Base-by-base conservation (phyloP, 2,797 vertebrate species). In the Oreochromis grahami region DNA sequence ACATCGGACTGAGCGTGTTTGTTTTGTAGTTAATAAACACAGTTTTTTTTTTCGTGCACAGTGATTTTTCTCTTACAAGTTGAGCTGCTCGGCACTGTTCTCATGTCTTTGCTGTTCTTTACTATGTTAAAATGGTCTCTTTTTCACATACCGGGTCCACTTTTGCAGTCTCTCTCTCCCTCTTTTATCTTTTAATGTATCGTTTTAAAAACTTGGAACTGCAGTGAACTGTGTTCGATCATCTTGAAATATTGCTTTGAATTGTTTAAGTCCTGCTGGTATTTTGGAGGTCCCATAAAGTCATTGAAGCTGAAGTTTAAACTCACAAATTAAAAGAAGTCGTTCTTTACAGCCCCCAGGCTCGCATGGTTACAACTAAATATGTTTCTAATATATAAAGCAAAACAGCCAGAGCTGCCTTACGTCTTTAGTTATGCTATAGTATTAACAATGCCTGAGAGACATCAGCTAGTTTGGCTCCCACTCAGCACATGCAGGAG, bases 11-110 rank as follows among this genome's bases (percentile, higher is more conserved):
- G 88, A 90, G 80, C 81, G 82, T 89, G 83, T 89, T 84, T 92
- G 87, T 58, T 89, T 58, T 89, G 86, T 93, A 92, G 93, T 90
- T 86, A 95, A 95, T 94, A 93, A 95, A 94, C 84, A 87, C 83
- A 26, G 24, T 26, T 26, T 2, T 38, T n/a, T n/a, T 4, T 92
- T 92, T 85, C 87, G 29, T 86, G 87, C 76, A 90, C 74, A 14
- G 79, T 84, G 79, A 85, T 80, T 24, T 91, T 70, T 70, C 38
- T 91, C 77, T 70, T 81, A 83, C 86, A 83, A 81, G 84, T 91
- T 19, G 65, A 89, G 82, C 86, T 86, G 89, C 89, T 88, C 79
- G 50, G 79, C 72, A 70, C 77, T 81, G 84, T 88, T 87, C 80
- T 81, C 50, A 24, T 79, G 45, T 91, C 65, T 81, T 50, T 84